Percentiles rank a stretch among this genome's conserved stretches.
Evolutionary conservation across 1,140 invertebrate genomes (phyloP).

Genomic region (Phenacoccus solenopsis): DNA sequence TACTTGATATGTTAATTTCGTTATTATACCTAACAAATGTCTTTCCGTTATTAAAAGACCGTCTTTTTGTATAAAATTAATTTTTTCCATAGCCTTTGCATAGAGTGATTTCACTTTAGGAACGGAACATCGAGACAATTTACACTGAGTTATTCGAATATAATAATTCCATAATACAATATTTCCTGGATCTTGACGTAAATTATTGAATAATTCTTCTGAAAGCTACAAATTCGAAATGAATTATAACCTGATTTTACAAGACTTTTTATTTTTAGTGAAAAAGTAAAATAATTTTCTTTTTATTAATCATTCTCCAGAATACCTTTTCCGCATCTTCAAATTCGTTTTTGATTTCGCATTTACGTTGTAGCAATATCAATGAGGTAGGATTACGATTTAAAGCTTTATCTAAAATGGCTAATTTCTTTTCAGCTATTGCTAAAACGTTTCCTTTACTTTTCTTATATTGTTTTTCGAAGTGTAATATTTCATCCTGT

Average conservation of each 20-base stretch:
- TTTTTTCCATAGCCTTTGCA: conserved; percentile 20
- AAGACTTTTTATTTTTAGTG: not conserved
- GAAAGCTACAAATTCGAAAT: not conserved
- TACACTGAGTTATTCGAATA: conserved; percentile 24
- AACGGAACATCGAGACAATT: conserved; percentile 16
- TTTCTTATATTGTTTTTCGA: conserved; percentile 34
- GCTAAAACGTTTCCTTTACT: conserved; percentile 34
- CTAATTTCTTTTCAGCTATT: conserved; percentile 40
- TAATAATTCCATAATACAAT: conserved; percentile 35
- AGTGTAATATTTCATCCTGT: conserved; percentile 30
- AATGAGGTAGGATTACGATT: conserved; percentile 35
- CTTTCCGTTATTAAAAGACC: not conserved
- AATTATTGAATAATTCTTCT: not conserved
- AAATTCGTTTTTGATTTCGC: not conserved
- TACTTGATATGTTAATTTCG: not conserved
- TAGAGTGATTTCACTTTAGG: conserved; percentile 19
- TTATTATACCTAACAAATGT: not conserved
- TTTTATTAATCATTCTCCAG: too few species aligned
- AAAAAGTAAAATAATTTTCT: too few species aligned
- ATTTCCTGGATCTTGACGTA: conserved; percentile 26
- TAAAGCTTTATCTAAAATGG: conserved; percentile 43
- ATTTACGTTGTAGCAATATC: not conserved
- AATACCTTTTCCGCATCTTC: not conserved
- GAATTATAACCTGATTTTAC: not conserved
- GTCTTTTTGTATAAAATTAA: conserved; percentile 4